phyloP scores from a whole-genome alignment of 2,888 invertebrate genomes.

The Drosophila eohydei region DNA sequence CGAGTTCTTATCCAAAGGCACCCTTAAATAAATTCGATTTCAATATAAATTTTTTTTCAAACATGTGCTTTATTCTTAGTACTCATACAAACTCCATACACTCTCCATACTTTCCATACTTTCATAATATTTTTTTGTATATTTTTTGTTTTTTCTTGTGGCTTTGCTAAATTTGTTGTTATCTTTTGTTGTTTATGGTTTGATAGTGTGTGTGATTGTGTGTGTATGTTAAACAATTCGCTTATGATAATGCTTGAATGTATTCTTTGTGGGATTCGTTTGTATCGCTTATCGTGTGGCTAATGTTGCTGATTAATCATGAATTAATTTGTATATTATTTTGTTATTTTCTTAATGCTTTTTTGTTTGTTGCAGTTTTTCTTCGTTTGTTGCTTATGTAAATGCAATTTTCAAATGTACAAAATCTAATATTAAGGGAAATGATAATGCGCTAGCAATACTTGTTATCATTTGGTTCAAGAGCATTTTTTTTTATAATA shows the following conservation, averaged over 20 bases:
- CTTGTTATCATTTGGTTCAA: conserved; percentile 31
- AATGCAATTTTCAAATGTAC: conserved; percentile 73
- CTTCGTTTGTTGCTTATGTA: conserved; percentile 44
- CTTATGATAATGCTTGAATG: conserved; percentile 60
- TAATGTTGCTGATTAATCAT: conserved; percentile 71
- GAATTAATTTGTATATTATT: conserved; percentile 46
- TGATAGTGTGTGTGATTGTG: conserved; percentile 57
- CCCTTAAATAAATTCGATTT: not conserved
- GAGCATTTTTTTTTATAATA: conserved; percentile 29
- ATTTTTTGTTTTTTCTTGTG: conserved; percentile 53
- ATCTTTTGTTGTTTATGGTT: conserved; percentile 57
- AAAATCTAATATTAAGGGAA: conserved; percentile 60
- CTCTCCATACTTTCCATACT: conserved; percentile 48
- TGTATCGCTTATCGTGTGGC: conserved; percentile 59
- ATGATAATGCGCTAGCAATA: conserved; percentile 58
- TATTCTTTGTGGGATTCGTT: conserved; percentile 57
- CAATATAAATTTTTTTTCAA: conserved; percentile 72
- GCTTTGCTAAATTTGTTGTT: conserved; percentile 60
- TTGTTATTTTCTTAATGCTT: conserved; percentile 2
- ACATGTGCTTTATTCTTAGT: conserved; percentile 84
- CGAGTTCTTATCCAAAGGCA: not conserved
- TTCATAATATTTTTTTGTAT: conserved; percentile 54
- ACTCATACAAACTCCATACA: conserved; percentile 77
- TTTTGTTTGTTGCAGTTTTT: conserved; percentile 26
- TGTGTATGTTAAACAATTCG: conserved; percentile 55